A percentile compares a stretch with the other conserved stretches of the same genome.
Evolutionary conservation across 1,140 invertebrate genomes (phyloP).

Genomic region (Heliconius hewitsoni): DNA sequence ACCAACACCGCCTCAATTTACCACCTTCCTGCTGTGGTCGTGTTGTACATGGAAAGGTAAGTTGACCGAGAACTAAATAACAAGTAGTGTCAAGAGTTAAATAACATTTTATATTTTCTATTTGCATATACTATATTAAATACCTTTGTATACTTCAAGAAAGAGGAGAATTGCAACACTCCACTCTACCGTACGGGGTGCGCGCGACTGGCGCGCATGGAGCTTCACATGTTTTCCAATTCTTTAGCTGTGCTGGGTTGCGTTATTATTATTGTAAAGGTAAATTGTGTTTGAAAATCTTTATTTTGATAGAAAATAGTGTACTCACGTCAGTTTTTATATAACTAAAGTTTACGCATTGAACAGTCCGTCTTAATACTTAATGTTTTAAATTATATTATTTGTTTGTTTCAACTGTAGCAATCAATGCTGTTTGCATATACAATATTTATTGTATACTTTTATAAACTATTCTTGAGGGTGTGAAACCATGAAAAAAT

Average conservation of each 20-base stretch:
- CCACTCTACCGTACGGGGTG: constrained; percentile 55
- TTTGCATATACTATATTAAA: not conserved
- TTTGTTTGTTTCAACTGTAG: no score
- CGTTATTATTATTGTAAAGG: constrained; percentile 62
- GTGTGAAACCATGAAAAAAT: no score
- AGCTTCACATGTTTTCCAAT: constrained; percentile 59
- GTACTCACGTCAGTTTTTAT: no score
- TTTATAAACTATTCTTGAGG: no score
- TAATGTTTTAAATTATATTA: no score
- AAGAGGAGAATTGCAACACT: constrained; percentile 37
- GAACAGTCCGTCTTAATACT: no score
- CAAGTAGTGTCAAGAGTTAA: no score
- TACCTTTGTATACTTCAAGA: not conserved
- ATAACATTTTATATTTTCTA: no score
- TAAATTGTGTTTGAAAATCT: constrained; percentile 14
- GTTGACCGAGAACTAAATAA: not conserved
- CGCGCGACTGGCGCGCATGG: constrained; percentile 51
- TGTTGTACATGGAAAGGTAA: constrained; percentile 55
- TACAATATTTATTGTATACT: no score
- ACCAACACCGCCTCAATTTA: constrained; percentile 48
- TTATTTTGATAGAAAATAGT: no score
- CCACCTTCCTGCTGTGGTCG: constrained; percentile 65
- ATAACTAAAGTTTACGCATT: no score
- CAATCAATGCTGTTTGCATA: no score
- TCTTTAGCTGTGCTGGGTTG: constrained; percentile 55